Evolutionary conservation across 2,797 vertebrate genomes (phyloP).

Genomic region (Meriones psammophilus): DNA sequence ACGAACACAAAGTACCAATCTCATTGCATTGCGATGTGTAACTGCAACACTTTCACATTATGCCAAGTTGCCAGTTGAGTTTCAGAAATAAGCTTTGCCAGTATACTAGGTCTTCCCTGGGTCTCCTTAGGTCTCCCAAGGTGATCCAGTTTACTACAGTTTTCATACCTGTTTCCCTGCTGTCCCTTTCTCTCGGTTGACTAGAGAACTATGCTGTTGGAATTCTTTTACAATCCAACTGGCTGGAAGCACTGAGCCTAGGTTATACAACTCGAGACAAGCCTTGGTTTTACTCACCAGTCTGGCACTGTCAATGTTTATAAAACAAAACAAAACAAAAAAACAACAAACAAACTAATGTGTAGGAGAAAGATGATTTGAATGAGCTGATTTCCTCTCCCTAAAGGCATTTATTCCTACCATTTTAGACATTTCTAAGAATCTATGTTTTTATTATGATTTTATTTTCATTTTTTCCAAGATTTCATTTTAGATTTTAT

Average conservation of each 20-base stretch:
- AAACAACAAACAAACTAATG: neutral
- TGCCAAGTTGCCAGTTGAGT: neutral
- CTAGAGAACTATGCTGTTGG: neutral
- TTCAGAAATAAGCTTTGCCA: too few relatives aligned
- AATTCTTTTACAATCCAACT: neutral
- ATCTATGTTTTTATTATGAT: neutral
- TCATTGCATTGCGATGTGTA: neutral
- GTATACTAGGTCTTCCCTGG: too few relatives aligned
- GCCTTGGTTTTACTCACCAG: neutral
- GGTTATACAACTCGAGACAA: neutral
- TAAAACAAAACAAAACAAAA: neutral
- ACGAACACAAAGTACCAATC: slow-evolving; percentile 7
- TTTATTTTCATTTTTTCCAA: neutral
- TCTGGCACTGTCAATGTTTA: too few relatives aligned
- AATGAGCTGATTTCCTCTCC: neutral
- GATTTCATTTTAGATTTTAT: neutral
- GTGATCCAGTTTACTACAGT: too few relatives aligned
- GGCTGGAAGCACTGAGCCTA: neutral
- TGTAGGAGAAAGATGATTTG: neutral
- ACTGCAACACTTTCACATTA: neutral
- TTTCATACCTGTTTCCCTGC: too few relatives aligned
- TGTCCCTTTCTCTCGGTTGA: neutral
- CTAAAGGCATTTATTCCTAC: neutral
- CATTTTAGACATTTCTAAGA: neutral
- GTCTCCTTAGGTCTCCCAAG: too few relatives aligned